Percentiles rank a stretch among this genome's conserved stretches.
Conservation (phyloP, 1,140 invertebrate species). For the Galleria mellonella region DNA sequence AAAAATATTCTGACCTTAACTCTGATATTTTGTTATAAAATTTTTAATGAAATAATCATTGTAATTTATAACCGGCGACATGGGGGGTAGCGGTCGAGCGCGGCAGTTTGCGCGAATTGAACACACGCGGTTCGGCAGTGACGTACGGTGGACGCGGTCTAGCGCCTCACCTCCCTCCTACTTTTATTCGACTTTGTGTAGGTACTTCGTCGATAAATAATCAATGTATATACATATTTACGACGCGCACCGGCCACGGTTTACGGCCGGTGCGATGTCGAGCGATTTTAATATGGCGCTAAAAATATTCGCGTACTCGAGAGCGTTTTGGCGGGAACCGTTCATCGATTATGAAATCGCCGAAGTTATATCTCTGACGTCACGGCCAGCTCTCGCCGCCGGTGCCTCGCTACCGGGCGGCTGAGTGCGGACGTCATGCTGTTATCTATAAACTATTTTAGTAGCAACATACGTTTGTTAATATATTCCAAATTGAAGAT, state of each 20-base stretch:
- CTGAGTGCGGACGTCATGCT: too few relatives aligned
- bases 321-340: conserved; percentile 4
- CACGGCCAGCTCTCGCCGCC: conserved; percentile 8
- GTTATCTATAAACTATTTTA: too few relatives aligned
- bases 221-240: conserved; percentile 1
- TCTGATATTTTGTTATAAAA: too few relatives aligned
- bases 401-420: too few relatives aligned
- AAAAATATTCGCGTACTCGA: conserved; percentile 12
- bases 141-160: background rate
- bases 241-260: conserved; percentile 8
- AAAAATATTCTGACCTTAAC: too few relatives aligned
- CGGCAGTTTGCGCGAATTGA: conserved; percentile 22
- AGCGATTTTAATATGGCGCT: conserved; percentile 2
- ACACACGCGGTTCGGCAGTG: conserved; percentile 45
- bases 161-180: background rate
- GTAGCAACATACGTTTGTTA: too few relatives aligned
- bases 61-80: too few relatives aligned
- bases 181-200: background rate
- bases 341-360: conserved; percentile 16
- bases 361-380: conserved; percentile 13
- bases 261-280: background rate
- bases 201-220: background rate
- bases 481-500: too few relatives aligned
- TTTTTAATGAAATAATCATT: too few relatives aligned
- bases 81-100: too few relatives aligned